Base-by-base conservation (phyloP, 2,113 vertebrate species). In the Alces alces region DNA sequence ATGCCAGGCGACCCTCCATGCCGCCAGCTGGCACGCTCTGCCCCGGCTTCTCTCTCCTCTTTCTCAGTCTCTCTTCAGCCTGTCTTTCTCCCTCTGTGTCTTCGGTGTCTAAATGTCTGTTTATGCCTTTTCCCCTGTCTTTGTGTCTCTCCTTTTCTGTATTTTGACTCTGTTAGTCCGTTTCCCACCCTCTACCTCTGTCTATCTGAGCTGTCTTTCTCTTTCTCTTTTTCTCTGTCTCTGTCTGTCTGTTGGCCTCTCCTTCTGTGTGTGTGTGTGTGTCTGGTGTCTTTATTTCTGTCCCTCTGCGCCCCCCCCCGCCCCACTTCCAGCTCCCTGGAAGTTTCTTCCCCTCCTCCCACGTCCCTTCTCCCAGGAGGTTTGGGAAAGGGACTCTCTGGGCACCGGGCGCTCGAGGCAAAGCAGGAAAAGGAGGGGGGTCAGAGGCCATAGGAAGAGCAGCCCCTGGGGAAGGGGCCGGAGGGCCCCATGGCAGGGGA, bases 361-460 rank as follows among this genome's bases (percentile, higher is more conserved):
- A 93, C 92, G 43, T 82, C 82, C 89, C 94, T 93, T 87, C 43
- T 96, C 97, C 96, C 52, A 8, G 28, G 95, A 52, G 93, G 92
- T 97, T 96, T 97, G 89, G 97, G 78, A 97, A 91, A 89, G 54
- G 93, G 97, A 95, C 58, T 89, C 61, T 2, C 54, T 88, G 91
- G 91, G 89, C 76, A 95, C 58, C 3, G 33, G 52, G 43, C 87
- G 80, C 1, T 45, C 91, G 76, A 30, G 21, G 92, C 82, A 88
- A 39, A 36, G 66, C 66, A 5, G 86, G 61, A 76, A 39, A 28
- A 96, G 80, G 78, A 96, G 93, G 84, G 78, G 79, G 96, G 97
- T 97, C 95, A 98, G 96, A 95, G 95, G 97, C 88, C 97, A 94
- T 50, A 57, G 70, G 90, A 96, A 95, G 86, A 89, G 90, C 86